Conservation (phyloP, 2,113 vertebrate species). For the Grus americana region DNA sequence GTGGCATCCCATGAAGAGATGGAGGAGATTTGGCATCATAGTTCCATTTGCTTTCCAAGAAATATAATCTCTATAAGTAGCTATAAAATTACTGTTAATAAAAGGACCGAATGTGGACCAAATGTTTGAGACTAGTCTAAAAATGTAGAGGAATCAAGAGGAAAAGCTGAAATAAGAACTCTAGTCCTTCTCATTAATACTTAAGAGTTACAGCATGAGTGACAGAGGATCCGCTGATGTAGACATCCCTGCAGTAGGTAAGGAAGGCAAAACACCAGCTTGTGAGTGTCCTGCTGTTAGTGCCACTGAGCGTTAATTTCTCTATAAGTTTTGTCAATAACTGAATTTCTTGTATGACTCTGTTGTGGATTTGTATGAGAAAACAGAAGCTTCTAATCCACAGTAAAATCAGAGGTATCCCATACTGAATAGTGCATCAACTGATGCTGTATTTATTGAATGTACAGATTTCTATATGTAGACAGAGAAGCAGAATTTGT, state of each 20-base stretch:
- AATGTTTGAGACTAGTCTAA: not conserved
- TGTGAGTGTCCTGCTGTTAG: not conserved
- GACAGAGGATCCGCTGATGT: not conserved
- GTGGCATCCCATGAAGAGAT: not conserved
- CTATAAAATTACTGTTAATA: not conserved
- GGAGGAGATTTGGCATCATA: not conserved
- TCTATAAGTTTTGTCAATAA: not conserved
- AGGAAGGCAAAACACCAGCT: not conserved
- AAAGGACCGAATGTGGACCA: not conserved
- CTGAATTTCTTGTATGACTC: not conserved
- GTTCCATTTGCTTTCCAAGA: not conserved
- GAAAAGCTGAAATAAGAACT: not conserved
- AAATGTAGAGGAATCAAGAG: not conserved
- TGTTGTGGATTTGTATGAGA: slow-evolving; percentile 1
- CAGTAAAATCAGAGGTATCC: slow-evolving; percentile 1
- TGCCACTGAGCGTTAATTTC: not conserved
- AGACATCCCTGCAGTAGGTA: not conserved
- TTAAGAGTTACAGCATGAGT: not conserved
- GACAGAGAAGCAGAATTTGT: not conserved
- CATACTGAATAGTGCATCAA: not conserved
- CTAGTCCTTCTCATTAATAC: not conserved
- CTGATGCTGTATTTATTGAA: not conserved
- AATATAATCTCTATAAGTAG: not conserved
- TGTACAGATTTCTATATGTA: not conserved
- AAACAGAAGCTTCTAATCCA: slow-evolving; percentile 18